Percentiles rank a stretch among this genome's conserved stretches.
phyloP scores from a whole-genome alignment of 2,888 invertebrate genomes.

The Neoascia interrupta region DNA sequence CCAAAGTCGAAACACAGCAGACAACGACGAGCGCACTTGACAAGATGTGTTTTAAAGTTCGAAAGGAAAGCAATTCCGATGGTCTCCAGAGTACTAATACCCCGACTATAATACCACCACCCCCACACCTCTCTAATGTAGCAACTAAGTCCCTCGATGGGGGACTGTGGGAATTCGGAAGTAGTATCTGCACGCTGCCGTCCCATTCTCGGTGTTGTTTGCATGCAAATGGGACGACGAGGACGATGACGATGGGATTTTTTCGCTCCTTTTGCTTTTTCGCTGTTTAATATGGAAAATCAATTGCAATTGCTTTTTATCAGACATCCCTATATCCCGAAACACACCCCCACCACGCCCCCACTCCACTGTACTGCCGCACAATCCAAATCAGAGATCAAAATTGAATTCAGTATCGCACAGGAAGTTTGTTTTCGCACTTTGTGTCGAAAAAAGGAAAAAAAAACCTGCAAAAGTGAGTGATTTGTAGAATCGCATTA shows the following conservation, averaged over 20 bases:
- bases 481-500: constrained; percentile 66
- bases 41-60: constrained; percentile 56
- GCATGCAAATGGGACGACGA: constrained; percentile 60
- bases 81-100: constrained; percentile 14
- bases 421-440: constrained; percentile 27
- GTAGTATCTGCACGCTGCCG: constrained; percentile 22
- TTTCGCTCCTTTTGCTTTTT: too few species aligned
- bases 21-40: constrained; percentile 30
- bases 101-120: not conserved
- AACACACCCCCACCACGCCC: too few species aligned
- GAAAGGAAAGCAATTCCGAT: constrained; percentile 36
- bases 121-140: not conserved
- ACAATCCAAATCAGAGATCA: constrained; percentile 43
- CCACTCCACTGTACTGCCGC: too few species aligned
- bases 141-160: constrained; percentile 2
- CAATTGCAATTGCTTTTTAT: constrained; percentile 58
- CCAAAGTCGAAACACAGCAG: too few species aligned
- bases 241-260: constrained; percentile 43
- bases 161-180: constrained; percentile 28
- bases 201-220: not conserved
- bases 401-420: constrained; percentile 47
- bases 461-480: constrained; percentile 31
- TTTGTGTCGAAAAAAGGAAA: constrained; percentile 19
- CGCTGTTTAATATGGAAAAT: constrained; percentile 22
- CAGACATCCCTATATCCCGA: too few species aligned